Base-by-base conservation (phyloP, 2,113 vertebrate species). In the Varanus komodoensis region DNA sequence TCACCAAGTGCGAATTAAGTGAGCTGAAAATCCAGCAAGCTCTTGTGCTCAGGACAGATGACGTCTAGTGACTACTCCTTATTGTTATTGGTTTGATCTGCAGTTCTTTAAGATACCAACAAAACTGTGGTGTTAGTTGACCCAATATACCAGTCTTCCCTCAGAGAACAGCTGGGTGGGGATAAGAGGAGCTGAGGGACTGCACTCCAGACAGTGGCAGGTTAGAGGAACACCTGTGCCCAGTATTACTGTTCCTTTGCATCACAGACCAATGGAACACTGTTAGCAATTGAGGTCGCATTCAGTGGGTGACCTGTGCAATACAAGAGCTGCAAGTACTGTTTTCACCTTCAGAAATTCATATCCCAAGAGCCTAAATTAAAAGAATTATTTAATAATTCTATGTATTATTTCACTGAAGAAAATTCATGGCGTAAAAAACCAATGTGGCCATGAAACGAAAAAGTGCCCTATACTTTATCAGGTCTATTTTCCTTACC, bases 401-500 rank as follows among this genome's bases (percentile, higher is more conserved):
- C 57, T 17, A 1, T 75, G 21, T 86, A 27, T 4, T 83, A 32
- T 19, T 73, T 79, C 4, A 78, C 32, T 32, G 50, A 64, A 89
- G 48, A 52, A 81, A 86, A 68, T 7, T 54, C 29, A 12, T 32
- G 1, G 19, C 8, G 4, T 32, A 34, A 11, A 87, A 15, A 81
- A 64, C 8, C 64, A 86, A 8, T 0, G 3, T 0, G 79, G 69
- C 23, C 88, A 73, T 88, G 25, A 34, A 23, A 54, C 27, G 21
- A 38, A 54, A 29, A 4, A 64, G 81, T 34, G 54, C 34, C n/a
- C 21, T 25, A 14, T 50, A 29, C 25, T 0, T 27, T 38, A 61
- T 23, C n/a, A 21, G 27, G 54, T 14, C 82, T 11, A 15, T n/a
- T 32, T 54, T 92, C 83, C 97, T 97, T 90, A 99, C 99, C 98